These are phyloP conservation scores for Andrena flavipes DNA, from an alignment of 2,888 invertebrate genomes.

Conservation along the genomic window DNA sequence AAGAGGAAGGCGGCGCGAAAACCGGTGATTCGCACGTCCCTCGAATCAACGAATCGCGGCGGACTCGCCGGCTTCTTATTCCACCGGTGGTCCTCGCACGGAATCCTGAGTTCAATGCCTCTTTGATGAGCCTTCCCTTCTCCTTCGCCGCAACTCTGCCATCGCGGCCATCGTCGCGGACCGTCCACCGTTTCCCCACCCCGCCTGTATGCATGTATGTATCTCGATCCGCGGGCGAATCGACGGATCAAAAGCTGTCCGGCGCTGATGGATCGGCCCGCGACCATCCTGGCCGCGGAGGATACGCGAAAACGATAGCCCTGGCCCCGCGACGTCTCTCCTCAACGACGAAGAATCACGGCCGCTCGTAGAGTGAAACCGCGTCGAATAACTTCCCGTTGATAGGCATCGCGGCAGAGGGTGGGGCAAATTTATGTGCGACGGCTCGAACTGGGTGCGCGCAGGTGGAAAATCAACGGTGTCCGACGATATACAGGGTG, in stretches of 20 bases:
- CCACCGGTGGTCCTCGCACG: conserved; percentile 73
- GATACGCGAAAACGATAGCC: conserved; percentile 3
- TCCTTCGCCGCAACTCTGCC: conserved; percentile 50
- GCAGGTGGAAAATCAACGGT: conserved; percentile 56
- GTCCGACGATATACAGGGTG: conserved; percentile 27
- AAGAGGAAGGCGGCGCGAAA: conserved; percentile 47
- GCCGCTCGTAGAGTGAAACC: conserved; percentile 56
- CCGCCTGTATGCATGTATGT: background rate
- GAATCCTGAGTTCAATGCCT: conserved; percentile 79
- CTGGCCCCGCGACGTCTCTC: background rate
- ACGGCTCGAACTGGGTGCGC: conserved; percentile 41
- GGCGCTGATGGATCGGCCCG: background rate
- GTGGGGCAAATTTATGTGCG: conserved; percentile 58
- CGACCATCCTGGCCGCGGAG: background rate
- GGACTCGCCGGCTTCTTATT: conserved; percentile 68
- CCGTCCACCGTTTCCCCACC: conserved; percentile 57
- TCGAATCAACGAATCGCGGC: conserved; percentile 58
- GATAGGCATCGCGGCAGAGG: conserved; percentile 66
- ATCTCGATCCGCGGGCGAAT: conserved; percentile 30
- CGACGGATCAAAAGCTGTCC: conserved; percentile 32
- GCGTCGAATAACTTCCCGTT: conserved; percentile 72
- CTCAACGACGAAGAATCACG: conserved; percentile 17
- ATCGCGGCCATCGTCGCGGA: conserved; percentile 50
- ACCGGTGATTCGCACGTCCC: conserved; percentile 57
- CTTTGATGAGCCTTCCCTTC: conserved; percentile 75